Evolutionary conservation across 1,140 invertebrate species (phyloP).

Genomic region (Sinella curviseta): DNA sequence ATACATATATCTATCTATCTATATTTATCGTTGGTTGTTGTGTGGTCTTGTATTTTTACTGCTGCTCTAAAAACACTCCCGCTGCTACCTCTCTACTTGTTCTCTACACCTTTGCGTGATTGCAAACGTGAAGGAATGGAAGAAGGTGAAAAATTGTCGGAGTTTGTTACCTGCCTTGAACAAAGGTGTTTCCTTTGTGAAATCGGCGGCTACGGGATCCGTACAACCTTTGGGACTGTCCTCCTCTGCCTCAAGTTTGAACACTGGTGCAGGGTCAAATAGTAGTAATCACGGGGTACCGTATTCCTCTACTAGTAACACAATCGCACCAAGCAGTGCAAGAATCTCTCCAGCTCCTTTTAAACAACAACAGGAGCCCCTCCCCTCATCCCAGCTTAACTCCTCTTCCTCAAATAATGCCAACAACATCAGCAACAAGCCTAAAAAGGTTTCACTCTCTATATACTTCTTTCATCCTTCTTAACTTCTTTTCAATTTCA

Average conservation of each 20-base stretch:
- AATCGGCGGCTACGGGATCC: slow-evolving; percentile 27
- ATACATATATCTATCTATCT: not conserved
- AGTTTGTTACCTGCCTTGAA: slow-evolving; percentile 42
- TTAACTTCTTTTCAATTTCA: not conserved
- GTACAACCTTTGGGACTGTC: slow-evolving; percentile 29
- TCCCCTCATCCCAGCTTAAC: slow-evolving; percentile 26
- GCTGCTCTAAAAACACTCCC: not conserved
- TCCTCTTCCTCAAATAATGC: slow-evolving; percentile 28
- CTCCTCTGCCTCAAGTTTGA: slow-evolving; percentile 33
- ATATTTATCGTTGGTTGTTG: not conserved
- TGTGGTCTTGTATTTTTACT: slow-evolving; percentile 13
- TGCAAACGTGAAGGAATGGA: slow-evolving; percentile 43
- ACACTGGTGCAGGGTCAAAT: slow-evolving; percentile 12
- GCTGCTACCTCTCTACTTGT: not conserved
- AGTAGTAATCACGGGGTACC: slow-evolving; percentile 13
- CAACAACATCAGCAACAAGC: slow-evolving; percentile 37
- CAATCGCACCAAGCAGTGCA: slow-evolving; percentile 17
- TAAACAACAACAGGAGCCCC: slow-evolving; percentile 27
- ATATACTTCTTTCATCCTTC: not conserved
- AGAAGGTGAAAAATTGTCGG: slow-evolving; percentile 44
- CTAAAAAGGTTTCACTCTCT: slow-evolving; percentile 42
- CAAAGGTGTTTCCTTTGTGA: slow-evolving; percentile 43
- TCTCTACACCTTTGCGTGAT: not conserved
- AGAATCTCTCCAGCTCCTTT: slow-evolving; percentile 25
- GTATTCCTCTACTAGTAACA: not conserved